phyloP scores from a whole-genome alignment of 2,797 vertebrate species.

The Stomatorhinus walkeri region DNA sequence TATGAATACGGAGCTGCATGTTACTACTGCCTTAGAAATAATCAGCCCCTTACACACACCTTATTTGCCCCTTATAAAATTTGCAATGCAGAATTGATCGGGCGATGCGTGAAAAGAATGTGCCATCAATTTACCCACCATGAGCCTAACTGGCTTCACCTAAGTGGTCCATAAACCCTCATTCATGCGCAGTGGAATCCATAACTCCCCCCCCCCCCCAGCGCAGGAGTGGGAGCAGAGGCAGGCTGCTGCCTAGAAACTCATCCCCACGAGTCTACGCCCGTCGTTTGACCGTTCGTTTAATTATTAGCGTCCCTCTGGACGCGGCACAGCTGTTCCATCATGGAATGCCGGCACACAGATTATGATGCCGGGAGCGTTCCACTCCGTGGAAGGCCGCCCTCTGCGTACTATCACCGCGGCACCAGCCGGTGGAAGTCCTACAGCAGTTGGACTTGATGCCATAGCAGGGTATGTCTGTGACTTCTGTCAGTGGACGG shows the following conservation, averaged over 20 bases:
- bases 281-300: slow-evolving; percentile 7
- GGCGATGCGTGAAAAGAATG: not conserved
- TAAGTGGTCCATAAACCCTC: slow-evolving; percentile 13
- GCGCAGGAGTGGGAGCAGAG: not conserved
- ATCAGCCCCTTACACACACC: not conserved
- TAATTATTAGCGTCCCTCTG: slow-evolving; percentile 4
- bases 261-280: not conserved
- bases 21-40: not conserved
- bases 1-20: not conserved
- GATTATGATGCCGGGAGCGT: not conserved
- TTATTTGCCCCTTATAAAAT: slow-evolving; percentile 2
- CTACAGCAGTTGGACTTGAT: not conserved
- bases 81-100: not conserved
- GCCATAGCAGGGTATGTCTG: not conserved
- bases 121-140: not conserved
- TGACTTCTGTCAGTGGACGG: not conserved
- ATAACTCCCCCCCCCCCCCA: not conserved
- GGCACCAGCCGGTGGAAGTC: not conserved
- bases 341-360: not conserved
- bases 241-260: not conserved
- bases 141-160: not conserved
- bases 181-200: not conserved
- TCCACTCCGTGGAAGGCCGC: not conserved
- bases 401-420: not conserved
- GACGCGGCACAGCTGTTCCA: not conserved